Percentiles rank a stretch among this genome's conserved stretches.
These are phyloP conservation scores for Rhamnusium bicolor DNA, from an alignment of 2,888 invertebrate genomes.

Conservation along the genomic window DNA sequence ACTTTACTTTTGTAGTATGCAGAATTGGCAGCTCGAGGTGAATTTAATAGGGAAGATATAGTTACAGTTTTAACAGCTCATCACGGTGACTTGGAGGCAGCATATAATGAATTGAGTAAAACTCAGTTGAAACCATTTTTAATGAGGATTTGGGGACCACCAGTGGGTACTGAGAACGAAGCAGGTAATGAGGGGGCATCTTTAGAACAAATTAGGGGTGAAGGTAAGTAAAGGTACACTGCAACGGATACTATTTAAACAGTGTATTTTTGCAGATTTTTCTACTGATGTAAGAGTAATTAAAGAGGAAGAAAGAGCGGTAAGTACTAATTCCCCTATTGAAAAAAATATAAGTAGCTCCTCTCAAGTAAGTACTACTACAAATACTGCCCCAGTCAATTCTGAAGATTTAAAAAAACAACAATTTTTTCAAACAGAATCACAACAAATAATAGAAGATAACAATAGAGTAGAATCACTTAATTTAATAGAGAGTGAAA, in stretches of 20 bases:
- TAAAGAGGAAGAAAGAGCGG: conserved; percentile 65
- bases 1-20: conserved; percentile 71
- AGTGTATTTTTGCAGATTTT: conserved; percentile 36
- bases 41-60: conserved; percentile 81
- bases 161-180: conserved; percentile 81
- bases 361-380: conserved; percentile 52
- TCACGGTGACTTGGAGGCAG: conserved; percentile 82
- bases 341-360: conserved; percentile 42
- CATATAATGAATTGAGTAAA: conserved; percentile 81
- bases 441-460: conserved; percentile 34
- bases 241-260: background rate
- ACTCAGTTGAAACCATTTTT: conserved; percentile 85
- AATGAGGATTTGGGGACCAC: conserved; percentile 86
- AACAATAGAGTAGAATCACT: conserved; percentile 45
- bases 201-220: conserved; percentile 62
- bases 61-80: conserved; percentile 81
- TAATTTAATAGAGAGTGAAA: conserved; percentile 58
- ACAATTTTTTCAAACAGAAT: conserved; percentile 38
- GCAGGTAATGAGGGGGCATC: conserved; percentile 70
- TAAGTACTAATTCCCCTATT: conserved; percentile 61
- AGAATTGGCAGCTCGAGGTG: conserved; percentile 78
- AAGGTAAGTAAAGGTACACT: conserved; percentile 62
- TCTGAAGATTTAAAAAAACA: conserved; percentile 49
- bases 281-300: conserved; percentile 27
- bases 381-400: conserved; percentile 24